Evolutionary conservation across 2,888 invertebrate species (phyloP), one percentile per base, ranked within the genome.

Genomic region (Cantharis nigra): DNA sequence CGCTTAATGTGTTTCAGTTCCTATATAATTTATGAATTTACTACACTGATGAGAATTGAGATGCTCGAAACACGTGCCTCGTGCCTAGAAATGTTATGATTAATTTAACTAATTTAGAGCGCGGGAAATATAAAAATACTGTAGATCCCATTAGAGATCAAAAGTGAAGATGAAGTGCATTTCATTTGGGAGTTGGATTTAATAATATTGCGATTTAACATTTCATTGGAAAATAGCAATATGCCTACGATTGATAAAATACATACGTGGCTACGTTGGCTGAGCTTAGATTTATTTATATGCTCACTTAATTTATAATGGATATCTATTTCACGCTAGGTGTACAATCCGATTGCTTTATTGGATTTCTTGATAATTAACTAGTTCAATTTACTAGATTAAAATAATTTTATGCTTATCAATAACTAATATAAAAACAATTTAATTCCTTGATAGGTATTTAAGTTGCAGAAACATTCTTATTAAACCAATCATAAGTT

Each of bases 321-420:
- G 65, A 26, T 67, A 67, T 67, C 65, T 67, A 67, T 67, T 67
- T 67, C 65, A 67, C 65, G 65, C 23, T 67, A 67, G 65, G 23
- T 67, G 20, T 67, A 67, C 26, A 14, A n/a, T 23, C 9, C 26
- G 65, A 67, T 67, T 67, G 65, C 23, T 67, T 26, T 67, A 67
- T 49, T n/a, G 16, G 20, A 23, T 67, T 67, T 67, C 65, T 67
- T 67, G 26, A 23, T 67, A 67, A 67, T 67, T 65, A 70, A 33
- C 70, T 28, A 64, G 64, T 70, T 64, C 64, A 64, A 75, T 75
- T 63, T 75, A 18, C 18, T 64, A 71, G 75, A 70, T 75, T 74
- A 62, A 62, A 73, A 69, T 65, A 30, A 69, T 26, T 69, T 63
- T 65, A 28, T 30, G 70, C 70, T 64, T 75, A 70, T 75, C 70